A percentile compares a stretch with the other conserved stretches of the same genome.
These are phyloP conservation scores for Choreutis nemorana DNA, from an alignment of 2,888 invertebrate genomes.

Conservation along the genomic window DNA sequence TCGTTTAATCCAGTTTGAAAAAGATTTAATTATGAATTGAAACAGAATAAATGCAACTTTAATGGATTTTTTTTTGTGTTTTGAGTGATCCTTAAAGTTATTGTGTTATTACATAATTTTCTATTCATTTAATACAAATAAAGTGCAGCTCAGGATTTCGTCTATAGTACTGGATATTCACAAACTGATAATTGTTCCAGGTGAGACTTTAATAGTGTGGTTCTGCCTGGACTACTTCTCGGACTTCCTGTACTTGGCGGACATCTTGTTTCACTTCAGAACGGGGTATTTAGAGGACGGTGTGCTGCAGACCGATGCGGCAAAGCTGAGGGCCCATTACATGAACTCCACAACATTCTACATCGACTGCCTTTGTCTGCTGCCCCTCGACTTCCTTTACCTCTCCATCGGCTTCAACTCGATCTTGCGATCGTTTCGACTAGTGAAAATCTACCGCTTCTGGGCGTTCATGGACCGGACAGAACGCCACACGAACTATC, in stretches of 20 bases:
- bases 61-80: too few species aligned
- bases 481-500: constrained; percentile 98
- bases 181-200: constrained; percentile 61
- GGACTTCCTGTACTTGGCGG: constrained; percentile 94
- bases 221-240: constrained; percentile 97
- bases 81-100: too few species aligned
- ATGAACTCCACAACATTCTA: constrained; percentile 98
- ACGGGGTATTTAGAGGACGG: constrained; percentile 98
- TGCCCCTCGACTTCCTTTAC: constrained; percentile 98
- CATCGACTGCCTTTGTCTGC: constrained; percentile 96
- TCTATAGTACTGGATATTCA: too few species aligned
- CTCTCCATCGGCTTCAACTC: constrained; percentile 97
- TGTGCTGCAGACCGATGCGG: constrained; percentile 94
- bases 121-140: too few species aligned
- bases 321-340: constrained; percentile 93
- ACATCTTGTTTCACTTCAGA: constrained; percentile 97
- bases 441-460: constrained; percentile 97
- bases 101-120: too few species aligned
- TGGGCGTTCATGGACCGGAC: constrained; percentile 99
- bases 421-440: constrained; percentile 91
- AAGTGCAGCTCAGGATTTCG: too few species aligned
- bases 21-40: too few species aligned
- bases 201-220: constrained; percentile 91
- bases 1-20: too few species aligned
- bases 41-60: too few species aligned